Evolutionary conservation across 2,113 vertebrate genomes (phyloP), one percentile per base, ranked within the genome.

Genomic region (Ctenodactylus gundi): DNA sequence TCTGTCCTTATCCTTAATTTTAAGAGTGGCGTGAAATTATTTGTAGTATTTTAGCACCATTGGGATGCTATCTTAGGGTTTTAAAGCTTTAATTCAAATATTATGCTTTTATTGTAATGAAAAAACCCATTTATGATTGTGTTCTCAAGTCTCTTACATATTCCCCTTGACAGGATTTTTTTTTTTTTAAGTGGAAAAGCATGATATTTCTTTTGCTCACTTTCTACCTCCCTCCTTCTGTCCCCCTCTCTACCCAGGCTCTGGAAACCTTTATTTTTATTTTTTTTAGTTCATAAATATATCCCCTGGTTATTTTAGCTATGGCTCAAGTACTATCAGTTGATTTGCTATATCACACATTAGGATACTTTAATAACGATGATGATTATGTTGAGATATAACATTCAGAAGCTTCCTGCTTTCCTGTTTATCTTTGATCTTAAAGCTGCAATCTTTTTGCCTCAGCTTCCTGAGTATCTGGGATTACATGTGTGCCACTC

Each of bases 1-100:
- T 91, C 12, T 93, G 36, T 88, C 36, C 87, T 70, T 94, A 85
- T 85, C 76, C 51, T 81, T 95, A 67, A 89, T 88, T 70, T 85
- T 82, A 89, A 83, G 57, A 85, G 85, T 77, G 31, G 87, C 82
- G 41, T 88, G 64, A 97, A 95, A 91, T 95, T 95, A 82, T 94
- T 92, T 41, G 21, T 86, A 94, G 8, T 81, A 18, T 90, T 34
- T 85, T 83, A 87, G 34, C 64, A 67, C 81, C 87, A 87, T 80
- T 89, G 81, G 55, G 27, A 87, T 76, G 29, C 75, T 88, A 39
- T 93, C 62, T 96, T 96, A 93, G 34, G 13, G n/a, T 83, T 96
- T 94, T 88, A 90, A 73, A 11, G n/a, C 80, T 96, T 94, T 88
- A 90, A 73, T 94, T 90, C 46, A 72, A 90, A 0, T 85, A 49